Evolutionary conservation across 2,888 invertebrate species (phyloP), one percentile per base, ranked within the genome.

Genomic region (Alviniconcha strummeri): DNA sequence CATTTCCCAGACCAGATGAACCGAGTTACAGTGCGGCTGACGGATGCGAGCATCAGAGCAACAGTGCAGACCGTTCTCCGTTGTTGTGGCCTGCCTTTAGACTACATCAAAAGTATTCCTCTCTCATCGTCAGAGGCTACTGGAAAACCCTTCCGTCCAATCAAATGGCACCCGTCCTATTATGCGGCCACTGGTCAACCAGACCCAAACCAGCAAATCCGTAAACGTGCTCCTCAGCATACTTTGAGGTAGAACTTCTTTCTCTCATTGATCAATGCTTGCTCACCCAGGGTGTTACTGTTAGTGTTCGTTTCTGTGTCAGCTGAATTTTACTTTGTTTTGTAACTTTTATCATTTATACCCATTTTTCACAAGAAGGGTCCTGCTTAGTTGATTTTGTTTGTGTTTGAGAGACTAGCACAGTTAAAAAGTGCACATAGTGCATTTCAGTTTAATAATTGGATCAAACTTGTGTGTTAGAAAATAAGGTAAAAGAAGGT

Each of bases 1-100:
- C 5, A 17, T 71, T n/a, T n/a, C 8, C 60, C 78, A 80, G 87
- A 77, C 11, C 11, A 80, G 60, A 90, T 92, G 78, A 90, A 88
- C 78, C 85, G 87, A 82, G 96, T 98, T 0, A 96, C 96, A 90
- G 96, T 98, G 85, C 95, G 95, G 82, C 93, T 98, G 86, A 95
- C 95, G 84, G 96, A 96, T 69, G 86, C 83, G 52, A 89, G 89
- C 80, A 80, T 97, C 79, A 95, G 96, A 84, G 96, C 96, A 89
- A 96, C 96, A 9, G 96, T 98, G 71, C 95, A 96, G 11, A 96
- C 96, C 74, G 95, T 98, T 87, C 94, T 98, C 85, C 96, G 96
- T 92, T 96, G 96, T 60, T 98, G 97, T 94, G 96, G 97, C 92
- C 95, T 98, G 86, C 96, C 98, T 7, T 97, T 98, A n/a, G 96